Percentiles rank a stretch among this genome's conserved stretches.
Evolutionary conservation across 2,888 invertebrate species (phyloP).

Genomic region (Acanthosepion esculentum): DNA sequence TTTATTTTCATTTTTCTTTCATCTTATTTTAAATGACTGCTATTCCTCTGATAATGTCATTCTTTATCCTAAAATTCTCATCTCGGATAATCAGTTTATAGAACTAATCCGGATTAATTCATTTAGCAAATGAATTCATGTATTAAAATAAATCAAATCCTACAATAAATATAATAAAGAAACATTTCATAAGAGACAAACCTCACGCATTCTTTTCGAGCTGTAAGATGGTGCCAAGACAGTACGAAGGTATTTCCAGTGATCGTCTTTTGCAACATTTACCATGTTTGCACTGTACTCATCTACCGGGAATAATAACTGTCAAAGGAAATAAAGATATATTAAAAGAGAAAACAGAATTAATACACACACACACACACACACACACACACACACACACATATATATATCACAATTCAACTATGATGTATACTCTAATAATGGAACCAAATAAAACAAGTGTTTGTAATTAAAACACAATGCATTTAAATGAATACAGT

Average conservation of each 20-base stretch:
- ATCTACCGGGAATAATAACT: neutral
- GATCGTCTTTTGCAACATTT: neutral
- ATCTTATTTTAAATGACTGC: neutral
- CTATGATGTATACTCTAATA: too few relatives aligned
- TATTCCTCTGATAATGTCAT: too few relatives aligned
- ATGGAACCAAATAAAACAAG: too few relatives aligned
- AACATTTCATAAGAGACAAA: neutral
- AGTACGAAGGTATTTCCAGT: neutral
- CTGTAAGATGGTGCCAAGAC: slow-evolving; percentile 6
- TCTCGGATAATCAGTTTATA: neutral
- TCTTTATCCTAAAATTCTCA: too few relatives aligned
- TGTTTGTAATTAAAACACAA: too few relatives aligned
- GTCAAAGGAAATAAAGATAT: neutral
- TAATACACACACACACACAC: too few relatives aligned
- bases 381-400: too few relatives aligned
- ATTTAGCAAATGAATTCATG: neutral
- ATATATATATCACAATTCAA: too few relatives aligned
- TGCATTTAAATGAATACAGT: too few relatives aligned
- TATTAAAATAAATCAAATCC: too few relatives aligned
- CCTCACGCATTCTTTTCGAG: neutral
- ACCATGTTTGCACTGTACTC: neutral
- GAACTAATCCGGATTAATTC: neutral
- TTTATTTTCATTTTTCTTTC: neutral
- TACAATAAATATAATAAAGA: neutral
- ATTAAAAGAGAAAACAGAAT: neutral